Evolutionary conservation across 2,797 vertebrate species (phyloP), one percentile per base, ranked within the genome.

Genomic region (Acrossocheilus wenchowensis): DNA sequence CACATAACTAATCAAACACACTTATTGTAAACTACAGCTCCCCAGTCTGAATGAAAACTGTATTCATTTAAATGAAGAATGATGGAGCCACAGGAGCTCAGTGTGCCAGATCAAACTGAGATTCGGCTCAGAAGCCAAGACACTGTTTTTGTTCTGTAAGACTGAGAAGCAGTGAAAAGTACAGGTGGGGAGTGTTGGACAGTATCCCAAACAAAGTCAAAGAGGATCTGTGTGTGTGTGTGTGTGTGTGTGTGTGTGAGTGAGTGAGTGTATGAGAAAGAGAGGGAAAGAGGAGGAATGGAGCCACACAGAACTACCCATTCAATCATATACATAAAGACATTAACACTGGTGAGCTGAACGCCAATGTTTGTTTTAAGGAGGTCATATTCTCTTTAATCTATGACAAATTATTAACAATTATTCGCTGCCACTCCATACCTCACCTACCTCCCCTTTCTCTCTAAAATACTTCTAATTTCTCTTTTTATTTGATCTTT

Each of bases 101-200:
- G 36, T 72, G 66, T 85, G 68, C 77, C 84, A 86, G 69, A 86
- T 81, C 85, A 86, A 86, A 86, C 78, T 81, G 85, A 60, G 78
- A 62, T 75, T 23, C 54, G 43, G 69, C 43, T 81, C 45, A 74
- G 57, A 74, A 81, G 78, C 85, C 78, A 81, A 81, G 78, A 81
- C 71, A 81, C 69, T 64, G 78, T 74, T 81, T 74, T 81, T 75
- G 54, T 81, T 86, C 78, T 66, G 68, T 74, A 86, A 81, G 78
- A 74, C 71, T 86, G 69, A 86, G 81, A 83, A 84, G 81, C 75
- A 48, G 64, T 82, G 64, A 86, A 86, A 75, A 82, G 69, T 83
- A 78, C 86, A 82, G 75, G 73, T 78, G 77, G 86, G 41, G 74
- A 83, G 68, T 79, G 82, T 80, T 84, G 82, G 84, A 86, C 43